Base-by-base conservation (phyloP, 2,797 vertebrate species). In the Loris lydekkerianus region DNA sequence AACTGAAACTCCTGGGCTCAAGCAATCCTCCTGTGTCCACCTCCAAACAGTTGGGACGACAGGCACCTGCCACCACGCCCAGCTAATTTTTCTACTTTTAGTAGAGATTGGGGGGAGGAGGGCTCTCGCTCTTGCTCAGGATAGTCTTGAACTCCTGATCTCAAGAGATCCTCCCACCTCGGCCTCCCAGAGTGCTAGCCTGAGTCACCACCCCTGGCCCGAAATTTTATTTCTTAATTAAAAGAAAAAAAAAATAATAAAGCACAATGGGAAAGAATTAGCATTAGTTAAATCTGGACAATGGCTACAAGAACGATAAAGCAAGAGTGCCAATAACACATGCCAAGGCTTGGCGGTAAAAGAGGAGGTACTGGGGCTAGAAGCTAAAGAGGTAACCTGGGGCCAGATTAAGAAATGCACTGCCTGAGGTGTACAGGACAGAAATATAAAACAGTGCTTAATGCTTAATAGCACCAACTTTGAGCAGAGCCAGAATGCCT, bases 181-280 rank as follows among this genome's bases (percentile, higher is more conserved):
- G 46, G 46, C 46, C 46, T 49, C 46, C 46, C 46, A 49, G 46
- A 49, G 49, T 49, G 49, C 49, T 49, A 49, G 49, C 49, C 49
- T 14, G 49, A 49, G 49, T 49, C 49, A 49, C 49, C 13, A 49
- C 49, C 13, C 49, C 49, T 43, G 13, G 49, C 49, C 49, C 14
- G 49, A 95, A 65, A 82, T 40, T 86, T 58, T 75, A 43, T 73
- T 85, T 94, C n/a, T 91, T 89, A 82, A 90, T 85, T 63, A 67
- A 67, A 78, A 84, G 87, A 93, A n/a, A 29, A 90, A 87, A 65
- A 72, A 46, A 43, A 7, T 4, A 29, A 65, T 17, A 34, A 77
- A 53, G 49, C 21, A 87, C 17, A 80, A 8, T 58, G 31, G 84
- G 29, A 86, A 58, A 73, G 43, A 78, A 86, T 37, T 40, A 93